A percentile compares a stretch with the other conserved stretches of the same genome.
Conservation (phyloP, 2,888 invertebrate genomes). For the Lasiommata megera region DNA sequence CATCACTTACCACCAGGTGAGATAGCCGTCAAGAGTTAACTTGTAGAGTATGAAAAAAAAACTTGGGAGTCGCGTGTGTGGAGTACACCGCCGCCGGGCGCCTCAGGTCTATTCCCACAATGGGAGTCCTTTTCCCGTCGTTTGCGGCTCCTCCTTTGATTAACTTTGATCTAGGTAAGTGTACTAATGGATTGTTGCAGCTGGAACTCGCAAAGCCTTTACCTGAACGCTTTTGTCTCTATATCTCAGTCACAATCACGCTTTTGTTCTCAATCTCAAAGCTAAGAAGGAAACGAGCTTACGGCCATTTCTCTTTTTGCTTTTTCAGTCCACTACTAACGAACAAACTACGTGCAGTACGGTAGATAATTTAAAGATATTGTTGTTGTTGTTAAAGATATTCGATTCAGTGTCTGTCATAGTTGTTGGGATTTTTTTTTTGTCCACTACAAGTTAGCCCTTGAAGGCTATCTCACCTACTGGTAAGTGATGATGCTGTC, state of each 20-base stretch:
- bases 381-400: not conserved
- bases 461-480: too few relatives aligned
- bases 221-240: constrained; percentile 46
- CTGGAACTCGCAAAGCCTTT: constrained; percentile 36
- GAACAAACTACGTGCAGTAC: not conserved
- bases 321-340: not conserved
- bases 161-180: constrained; percentile 81
- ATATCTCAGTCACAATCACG: constrained; percentile 24
- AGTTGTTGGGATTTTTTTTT: too few relatives aligned
- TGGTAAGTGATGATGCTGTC: too few relatives aligned
- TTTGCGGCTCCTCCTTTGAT: constrained; percentile 76
- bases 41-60: not conserved
- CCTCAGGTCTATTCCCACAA: constrained; percentile 57
- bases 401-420: too few relatives aligned
- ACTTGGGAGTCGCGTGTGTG: too few relatives aligned
- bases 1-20: too few relatives aligned
- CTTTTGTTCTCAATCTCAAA: constrained; percentile 14
- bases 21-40: too few relatives aligned
- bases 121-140: constrained; percentile 72
- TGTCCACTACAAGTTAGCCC: too few relatives aligned
- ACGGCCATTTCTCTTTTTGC: constrained; percentile 2
- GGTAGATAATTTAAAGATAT: not conserved
- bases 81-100: constrained; percentile 43
- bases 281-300: constrained; percentile 15
- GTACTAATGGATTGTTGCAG: constrained; percentile 70